Conservation (phyloP, 2,797 vertebrate species). For the Lagocephalus sceleratus region DNA sequence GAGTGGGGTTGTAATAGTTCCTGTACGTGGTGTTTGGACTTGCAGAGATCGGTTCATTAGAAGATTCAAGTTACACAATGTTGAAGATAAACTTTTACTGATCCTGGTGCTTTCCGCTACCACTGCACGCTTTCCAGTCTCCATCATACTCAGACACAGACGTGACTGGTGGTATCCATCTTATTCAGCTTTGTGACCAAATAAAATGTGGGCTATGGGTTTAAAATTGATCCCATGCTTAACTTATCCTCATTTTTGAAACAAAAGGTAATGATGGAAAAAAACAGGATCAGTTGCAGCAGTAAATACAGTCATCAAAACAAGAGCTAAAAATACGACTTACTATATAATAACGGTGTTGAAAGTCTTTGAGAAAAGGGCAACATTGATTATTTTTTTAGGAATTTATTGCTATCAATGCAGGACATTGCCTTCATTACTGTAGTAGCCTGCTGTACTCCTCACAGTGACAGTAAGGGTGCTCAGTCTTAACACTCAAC, state of each 20-base stretch:
- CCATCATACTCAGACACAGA: no score
- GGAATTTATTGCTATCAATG: conserved; percentile 25
- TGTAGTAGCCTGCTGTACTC: conserved; percentile 23
- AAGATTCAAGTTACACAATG: conserved; percentile 18
- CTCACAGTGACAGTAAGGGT: conserved; percentile 61
- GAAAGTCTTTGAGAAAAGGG: no score
- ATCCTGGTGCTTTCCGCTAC: conserved; percentile 45
- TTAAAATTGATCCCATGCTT: not conserved
- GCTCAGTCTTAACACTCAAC: conserved; percentile 10
- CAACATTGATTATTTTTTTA: no score
- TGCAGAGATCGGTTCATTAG: conserved; percentile 17
- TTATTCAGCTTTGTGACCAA: not conserved
- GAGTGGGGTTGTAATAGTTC: conserved; percentile 51
- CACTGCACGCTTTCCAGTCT: no score
- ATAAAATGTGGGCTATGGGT: no score
- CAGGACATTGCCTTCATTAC: conserved; percentile 21
- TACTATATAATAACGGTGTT: no score
- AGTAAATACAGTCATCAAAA: no score
- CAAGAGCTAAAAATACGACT: no score
- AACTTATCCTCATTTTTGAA: not conserved
- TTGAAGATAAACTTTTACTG: conserved; percentile 19
- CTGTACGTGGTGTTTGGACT: conserved; percentile 28
- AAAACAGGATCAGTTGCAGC: not conserved
- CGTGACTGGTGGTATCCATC: no score
- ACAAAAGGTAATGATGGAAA: not conserved